These are phyloP conservation scores for human (Homo sapiens) DNA, from an alignment of 2,113 vertebrate species.

Conservation along the genomic window DNA sequence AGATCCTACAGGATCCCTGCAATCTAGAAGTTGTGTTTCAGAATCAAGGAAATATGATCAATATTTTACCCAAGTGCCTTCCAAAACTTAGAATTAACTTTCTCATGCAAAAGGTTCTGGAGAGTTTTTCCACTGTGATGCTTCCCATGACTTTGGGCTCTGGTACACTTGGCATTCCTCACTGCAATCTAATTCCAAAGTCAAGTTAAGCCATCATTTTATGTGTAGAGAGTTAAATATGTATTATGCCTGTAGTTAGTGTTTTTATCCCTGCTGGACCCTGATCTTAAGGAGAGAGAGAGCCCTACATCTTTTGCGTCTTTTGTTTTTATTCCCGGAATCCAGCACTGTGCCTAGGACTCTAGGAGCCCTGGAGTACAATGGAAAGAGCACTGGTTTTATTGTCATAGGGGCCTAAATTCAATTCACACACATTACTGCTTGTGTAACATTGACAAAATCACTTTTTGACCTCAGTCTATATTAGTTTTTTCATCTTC, in stretches of 20 bases:
- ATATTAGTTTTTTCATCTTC: background rate
- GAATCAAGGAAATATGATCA: background rate
- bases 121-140: background rate
- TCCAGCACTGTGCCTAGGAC: too few relatives aligned
- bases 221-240: background rate
- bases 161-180: background rate
- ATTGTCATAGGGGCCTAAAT: too few relatives aligned
- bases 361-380: background rate
- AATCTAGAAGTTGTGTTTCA: background rate
- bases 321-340: background rate
- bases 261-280: background rate
- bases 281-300: background rate
- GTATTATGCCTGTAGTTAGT: background rate
- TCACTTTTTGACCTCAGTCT: background rate
- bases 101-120: background rate
- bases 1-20: background rate
- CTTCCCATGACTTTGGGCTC: background rate
- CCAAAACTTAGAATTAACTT: background rate
- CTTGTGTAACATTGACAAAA: background rate
- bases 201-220: background rate
- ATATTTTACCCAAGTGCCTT: background rate
- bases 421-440: background rate
- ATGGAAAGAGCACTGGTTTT: background rate
- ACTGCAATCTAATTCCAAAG: background rate
- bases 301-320: background rate